Conservation (phyloP, 2,797 vertebrate genomes). For the Cephalopachus bancanus region DNA sequence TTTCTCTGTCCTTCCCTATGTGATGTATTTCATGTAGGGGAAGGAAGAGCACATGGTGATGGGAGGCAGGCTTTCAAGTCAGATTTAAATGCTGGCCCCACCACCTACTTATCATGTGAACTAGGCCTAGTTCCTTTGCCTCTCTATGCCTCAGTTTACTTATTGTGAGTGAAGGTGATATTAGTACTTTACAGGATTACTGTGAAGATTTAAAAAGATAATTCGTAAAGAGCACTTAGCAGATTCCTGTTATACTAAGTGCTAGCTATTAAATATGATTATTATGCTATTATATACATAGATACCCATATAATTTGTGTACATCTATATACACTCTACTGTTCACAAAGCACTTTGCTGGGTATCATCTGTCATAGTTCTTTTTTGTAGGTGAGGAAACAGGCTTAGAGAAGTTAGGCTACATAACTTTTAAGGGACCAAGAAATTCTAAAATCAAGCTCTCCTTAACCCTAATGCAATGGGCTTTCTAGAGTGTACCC, state of each 20-base stretch:
- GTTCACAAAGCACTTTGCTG: not conserved
- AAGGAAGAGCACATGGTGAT: not conserved
- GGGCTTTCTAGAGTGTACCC: not conserved
- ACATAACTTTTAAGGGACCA: not conserved
- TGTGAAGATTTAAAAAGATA: conserved; percentile 56
- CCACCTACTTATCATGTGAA: not conserved
- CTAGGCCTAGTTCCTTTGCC: not conserved
- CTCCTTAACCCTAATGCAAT: not conserved
- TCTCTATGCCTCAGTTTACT: not conserved
- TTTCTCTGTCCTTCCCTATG: not conserved
- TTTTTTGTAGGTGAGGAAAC: conserved; percentile 7
- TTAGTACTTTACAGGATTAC: not conserved
- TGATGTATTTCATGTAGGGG: not conserved
- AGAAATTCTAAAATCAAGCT: not conserved
- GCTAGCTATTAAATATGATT: conserved; percentile 67
- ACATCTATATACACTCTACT: not conserved
- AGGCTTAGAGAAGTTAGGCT: not conserved
- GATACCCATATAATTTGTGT: conserved; percentile 29
- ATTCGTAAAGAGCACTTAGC: conserved; percentile 43
- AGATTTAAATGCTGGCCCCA: not conserved
- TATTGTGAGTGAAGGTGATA: not conserved
- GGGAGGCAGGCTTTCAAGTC: not conserved
- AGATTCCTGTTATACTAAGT: conserved; percentile 25
- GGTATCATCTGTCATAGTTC: not conserved
- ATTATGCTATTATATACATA: not conserved